These are phyloP conservation scores for Bombus difficillimus DNA, from an alignment of 1,140 invertebrate genomes.

Conservation along the genomic window DNA sequence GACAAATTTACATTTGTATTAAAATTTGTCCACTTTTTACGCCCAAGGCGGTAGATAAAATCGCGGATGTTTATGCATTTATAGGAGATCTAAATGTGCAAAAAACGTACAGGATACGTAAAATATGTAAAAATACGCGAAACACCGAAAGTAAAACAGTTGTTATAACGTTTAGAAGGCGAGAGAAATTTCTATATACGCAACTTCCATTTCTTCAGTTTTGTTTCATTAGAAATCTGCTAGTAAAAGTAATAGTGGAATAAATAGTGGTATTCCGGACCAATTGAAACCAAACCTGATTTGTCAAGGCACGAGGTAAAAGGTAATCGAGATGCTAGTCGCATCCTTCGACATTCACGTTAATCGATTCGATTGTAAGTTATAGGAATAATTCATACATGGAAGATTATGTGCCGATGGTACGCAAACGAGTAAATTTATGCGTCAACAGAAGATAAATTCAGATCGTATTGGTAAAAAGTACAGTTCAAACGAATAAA, in stretches of 20 bases:
- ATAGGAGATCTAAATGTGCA: too few species aligned
- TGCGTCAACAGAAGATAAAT: not conserved
- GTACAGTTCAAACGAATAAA: conserved; percentile 13
- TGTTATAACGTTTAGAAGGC: too few species aligned
- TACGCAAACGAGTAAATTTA: conserved; percentile 27
- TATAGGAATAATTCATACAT: conserved; percentile 56
- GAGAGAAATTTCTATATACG: too few species aligned
- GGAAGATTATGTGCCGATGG: not conserved
- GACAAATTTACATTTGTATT: too few species aligned
- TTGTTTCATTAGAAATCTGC: too few species aligned
- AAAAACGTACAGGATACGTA: too few species aligned
- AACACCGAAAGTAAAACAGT: too few species aligned
- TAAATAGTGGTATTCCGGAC: not conserved
- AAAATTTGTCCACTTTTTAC: too few species aligned
- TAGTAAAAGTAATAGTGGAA: conserved; percentile 38
- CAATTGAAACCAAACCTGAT: conserved; percentile 61
- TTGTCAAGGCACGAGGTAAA: conserved; percentile 32
- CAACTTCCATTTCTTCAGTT: too few species aligned
- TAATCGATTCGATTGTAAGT: conserved; percentile 55
- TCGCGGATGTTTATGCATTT: too few species aligned
- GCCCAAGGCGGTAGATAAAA: too few species aligned
- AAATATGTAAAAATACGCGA: too few species aligned
- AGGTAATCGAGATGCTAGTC: conserved; percentile 50
- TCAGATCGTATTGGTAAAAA: conserved; percentile 5
- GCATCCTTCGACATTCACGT: conserved; percentile 53